Percentiles rank a stretch among this genome's conserved stretches.
phyloP scores from a whole-genome alignment of 2,888 invertebrate genomes.

The Cyaniris semiargus region DNA sequence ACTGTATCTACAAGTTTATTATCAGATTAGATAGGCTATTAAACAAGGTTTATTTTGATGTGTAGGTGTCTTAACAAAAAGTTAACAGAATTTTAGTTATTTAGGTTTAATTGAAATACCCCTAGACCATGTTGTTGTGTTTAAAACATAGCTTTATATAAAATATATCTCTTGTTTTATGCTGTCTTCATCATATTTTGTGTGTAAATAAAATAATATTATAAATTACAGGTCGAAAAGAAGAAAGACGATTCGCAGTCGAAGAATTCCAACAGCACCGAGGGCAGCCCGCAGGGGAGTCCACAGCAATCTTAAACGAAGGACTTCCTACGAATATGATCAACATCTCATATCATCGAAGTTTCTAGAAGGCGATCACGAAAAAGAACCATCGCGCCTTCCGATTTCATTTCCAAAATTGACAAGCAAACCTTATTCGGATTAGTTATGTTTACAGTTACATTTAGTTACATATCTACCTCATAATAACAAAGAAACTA shows the following conservation, averaged over 20 bases:
- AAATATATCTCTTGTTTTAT: neutral
- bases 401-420: slow-evolving; percentile 25
- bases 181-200: neutral
- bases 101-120: no score
- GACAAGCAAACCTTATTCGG: slow-evolving; percentile 30
- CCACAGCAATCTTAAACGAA: slow-evolving; percentile 50
- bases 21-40: no score
- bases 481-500: slow-evolving; percentile 50
- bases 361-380: neutral
- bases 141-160: neutral
- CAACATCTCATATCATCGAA: neutral
- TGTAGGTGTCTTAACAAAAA: no score
- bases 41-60: no score
- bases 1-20: no score
- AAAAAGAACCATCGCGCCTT: neutral
- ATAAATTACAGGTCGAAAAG: slow-evolving; percentile 62
- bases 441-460: slow-evolving; percentile 32
- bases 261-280: slow-evolving; percentile 67
- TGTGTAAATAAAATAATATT: neutral
- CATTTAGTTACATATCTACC: slow-evolving; percentile 55
- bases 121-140: no score
- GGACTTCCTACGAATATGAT: slow-evolving; percentile 31
- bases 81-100: no score
- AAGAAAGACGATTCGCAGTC: slow-evolving; percentile 64
- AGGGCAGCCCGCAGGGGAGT: slow-evolving; percentile 61